phyloP scores from a whole-genome alignment of 1,140 invertebrate species.

The Uloborus diversus region DNA sequence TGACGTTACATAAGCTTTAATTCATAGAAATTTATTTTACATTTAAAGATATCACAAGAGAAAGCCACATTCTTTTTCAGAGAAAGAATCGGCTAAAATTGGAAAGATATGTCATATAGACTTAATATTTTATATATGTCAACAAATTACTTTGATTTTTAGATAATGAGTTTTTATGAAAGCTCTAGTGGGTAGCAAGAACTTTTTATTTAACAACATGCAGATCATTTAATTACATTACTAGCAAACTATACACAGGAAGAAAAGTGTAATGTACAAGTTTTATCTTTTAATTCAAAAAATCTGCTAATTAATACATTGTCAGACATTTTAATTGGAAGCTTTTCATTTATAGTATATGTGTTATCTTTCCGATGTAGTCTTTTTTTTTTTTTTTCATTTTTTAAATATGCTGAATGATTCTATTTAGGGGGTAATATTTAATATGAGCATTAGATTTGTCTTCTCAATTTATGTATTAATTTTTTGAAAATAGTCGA shows the following conservation, averaged over 20 bases:
- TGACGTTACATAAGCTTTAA: constrained; percentile 38
- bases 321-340: too few relatives aligned
- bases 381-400: too few relatives aligned
- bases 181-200: constrained; percentile 46
- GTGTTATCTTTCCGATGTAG: too few relatives aligned
- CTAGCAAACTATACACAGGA: too few relatives aligned
- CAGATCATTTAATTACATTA: background rate
- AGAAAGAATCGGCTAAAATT: constrained; percentile 25
- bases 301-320: too few relatives aligned
- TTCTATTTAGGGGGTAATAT: too few relatives aligned
- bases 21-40: constrained; percentile 38
- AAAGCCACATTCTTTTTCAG: constrained; percentile 26
- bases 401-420: too few relatives aligned
- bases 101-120: constrained; percentile 48
- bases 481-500: too few relatives aligned
- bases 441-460: too few relatives aligned
- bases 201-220: background rate
- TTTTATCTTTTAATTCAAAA: too few relatives aligned
- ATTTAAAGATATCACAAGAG: constrained; percentile 46
- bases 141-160: constrained; percentile 43
- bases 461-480: too few relatives aligned
- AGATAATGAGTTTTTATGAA: constrained; percentile 18
- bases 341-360: too few relatives aligned
- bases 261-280: background rate
- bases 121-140: constrained; percentile 15